Evolutionary conservation across 2,888 invertebrate species (phyloP).

Genomic region (Pollenia amentaria): DNA sequence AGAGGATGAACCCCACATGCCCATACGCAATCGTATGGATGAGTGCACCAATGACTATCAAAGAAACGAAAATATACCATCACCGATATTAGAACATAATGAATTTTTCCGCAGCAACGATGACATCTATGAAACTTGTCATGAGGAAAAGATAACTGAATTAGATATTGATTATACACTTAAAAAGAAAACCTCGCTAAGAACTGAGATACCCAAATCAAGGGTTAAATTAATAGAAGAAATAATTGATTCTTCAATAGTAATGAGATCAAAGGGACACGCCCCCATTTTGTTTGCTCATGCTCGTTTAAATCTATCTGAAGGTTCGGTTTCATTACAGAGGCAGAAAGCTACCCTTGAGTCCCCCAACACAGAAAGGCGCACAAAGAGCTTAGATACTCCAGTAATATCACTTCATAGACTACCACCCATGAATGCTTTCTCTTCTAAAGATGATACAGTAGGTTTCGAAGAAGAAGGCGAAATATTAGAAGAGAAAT

Average conservation of each 20-base stretch:
- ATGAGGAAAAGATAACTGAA: conserved; percentile 85
- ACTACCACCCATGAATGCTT: conserved; percentile 92
- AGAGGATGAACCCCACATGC: conserved; percentile 89
- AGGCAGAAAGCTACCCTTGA: conserved; percentile 91
- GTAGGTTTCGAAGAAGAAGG: conserved; percentile 90
- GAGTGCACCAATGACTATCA: conserved; percentile 87
- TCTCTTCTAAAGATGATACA: conserved; percentile 95
- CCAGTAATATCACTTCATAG: conserved; percentile 92
- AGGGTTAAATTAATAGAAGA: conserved; percentile 87
- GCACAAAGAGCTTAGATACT: conserved; percentile 93
- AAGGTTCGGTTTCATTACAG: conserved; percentile 91
- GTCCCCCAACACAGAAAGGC: conserved; percentile 90
- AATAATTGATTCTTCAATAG: conserved; percentile 88
- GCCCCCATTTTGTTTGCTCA: conserved; percentile 92
- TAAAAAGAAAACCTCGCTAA: conserved; percentile 79
- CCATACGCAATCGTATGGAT: conserved; percentile 85
- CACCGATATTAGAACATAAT: conserved; percentile 87
- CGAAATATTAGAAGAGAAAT: conserved; percentile 87
- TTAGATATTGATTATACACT: conserved; percentile 86
- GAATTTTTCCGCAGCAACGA: conserved; percentile 87
- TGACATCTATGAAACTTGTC: conserved; percentile 84
- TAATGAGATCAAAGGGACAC: conserved; percentile 89
- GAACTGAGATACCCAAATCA: conserved; percentile 76
- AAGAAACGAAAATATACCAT: conserved; percentile 87
- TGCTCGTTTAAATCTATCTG: conserved; percentile 91